These are phyloP conservation scores for Clavelina lepadiformis DNA, from an alignment of 23 tunicate species.

Conservation along the genomic window DNA sequence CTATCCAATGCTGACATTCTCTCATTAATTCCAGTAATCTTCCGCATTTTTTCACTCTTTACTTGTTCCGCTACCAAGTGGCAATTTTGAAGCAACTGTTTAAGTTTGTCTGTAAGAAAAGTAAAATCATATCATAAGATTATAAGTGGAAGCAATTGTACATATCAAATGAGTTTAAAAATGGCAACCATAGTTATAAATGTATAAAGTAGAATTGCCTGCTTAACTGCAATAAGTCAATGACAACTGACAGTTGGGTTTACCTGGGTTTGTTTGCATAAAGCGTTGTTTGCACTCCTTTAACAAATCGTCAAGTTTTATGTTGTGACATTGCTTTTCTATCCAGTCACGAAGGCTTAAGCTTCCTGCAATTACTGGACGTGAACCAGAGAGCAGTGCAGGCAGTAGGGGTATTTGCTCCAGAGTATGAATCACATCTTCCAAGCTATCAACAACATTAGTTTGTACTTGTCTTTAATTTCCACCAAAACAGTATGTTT, in stretches of 20 bases:
- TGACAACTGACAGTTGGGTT: not conserved
- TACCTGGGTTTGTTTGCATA: conserved; percentile 25
- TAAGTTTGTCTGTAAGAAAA: conserved; percentile 50
- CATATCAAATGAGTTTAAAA: too few species aligned
- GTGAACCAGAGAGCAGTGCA: conserved; percentile 9
- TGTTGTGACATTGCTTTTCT: conserved; percentile 41
- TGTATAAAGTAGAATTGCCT: too few species aligned
- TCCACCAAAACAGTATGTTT: too few species aligned
- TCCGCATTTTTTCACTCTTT: conserved; percentile 23
- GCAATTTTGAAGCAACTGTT: conserved; percentile 25
- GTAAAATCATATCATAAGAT: too few species aligned
- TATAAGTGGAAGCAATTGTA: too few species aligned
- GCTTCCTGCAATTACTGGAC: not conserved
- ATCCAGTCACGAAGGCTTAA: conserved; percentile 62
- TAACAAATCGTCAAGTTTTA: conserved; percentile 26
- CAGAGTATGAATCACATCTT: conserved; percentile 32
- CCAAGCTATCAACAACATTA: too few species aligned
- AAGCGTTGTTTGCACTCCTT: conserved; percentile 42
- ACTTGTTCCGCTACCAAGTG: conserved; percentile 22
- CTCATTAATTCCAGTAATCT: conserved; percentile 48
- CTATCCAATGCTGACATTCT: conserved; percentile 43
- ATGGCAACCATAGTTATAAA: too few species aligned
- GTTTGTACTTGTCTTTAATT: too few species aligned
- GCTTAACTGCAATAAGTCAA: too few species aligned
- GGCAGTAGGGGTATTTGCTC: conserved; percentile 38